Evolutionary conservation across 2,113 vertebrate genomes (phyloP), one percentile per base, ranked within the genome.

Genomic region (Pungitius pungitius): DNA sequence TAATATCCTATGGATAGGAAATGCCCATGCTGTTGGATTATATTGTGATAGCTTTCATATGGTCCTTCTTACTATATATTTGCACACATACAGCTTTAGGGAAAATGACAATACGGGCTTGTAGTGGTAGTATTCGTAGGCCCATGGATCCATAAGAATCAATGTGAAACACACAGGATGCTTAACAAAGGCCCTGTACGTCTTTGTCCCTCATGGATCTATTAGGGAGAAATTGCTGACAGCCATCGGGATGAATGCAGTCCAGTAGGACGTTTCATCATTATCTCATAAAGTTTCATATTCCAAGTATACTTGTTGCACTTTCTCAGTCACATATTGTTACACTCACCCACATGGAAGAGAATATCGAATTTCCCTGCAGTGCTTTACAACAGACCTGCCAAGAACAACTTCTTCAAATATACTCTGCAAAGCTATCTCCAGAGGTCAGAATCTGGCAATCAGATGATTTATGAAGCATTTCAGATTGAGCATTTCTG

Each of bases 121-220:
- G n/a, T 22, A 47, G 10, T 22, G 56, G 75, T 45, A 3, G 2
- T 69, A 14, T 45, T 9, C 33, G 17, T 60, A 6, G 52, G 26
- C 20, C 67, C 3, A 24, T 47, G 6, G 43, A 52, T 73, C 24
- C 35, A 60, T 22, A 26, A 26, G 15, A 80, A 62, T 66, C n/a
- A 14, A 75, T 66, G 26, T 3, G 17, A 30, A 72, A 27, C 27
- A 59, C 73, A 20, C 18, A 39, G 24, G 27, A 58, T 33, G 26
- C 49, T 42, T 14, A 17, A 10, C 51, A 62, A 57, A 67, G 13
- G 18, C 15, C 45, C 66, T 24, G 27, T 54, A 78, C 3, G 2
- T 40, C 35, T 42, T 35, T 69, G 66, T 78, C 69, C 75, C 75
- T 73, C 4, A 1, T 76, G 64, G 75, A 67, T 78, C 72, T 74